Base-by-base conservation (phyloP, 1,140 invertebrate species). In the Hetaerina americana region DNA sequence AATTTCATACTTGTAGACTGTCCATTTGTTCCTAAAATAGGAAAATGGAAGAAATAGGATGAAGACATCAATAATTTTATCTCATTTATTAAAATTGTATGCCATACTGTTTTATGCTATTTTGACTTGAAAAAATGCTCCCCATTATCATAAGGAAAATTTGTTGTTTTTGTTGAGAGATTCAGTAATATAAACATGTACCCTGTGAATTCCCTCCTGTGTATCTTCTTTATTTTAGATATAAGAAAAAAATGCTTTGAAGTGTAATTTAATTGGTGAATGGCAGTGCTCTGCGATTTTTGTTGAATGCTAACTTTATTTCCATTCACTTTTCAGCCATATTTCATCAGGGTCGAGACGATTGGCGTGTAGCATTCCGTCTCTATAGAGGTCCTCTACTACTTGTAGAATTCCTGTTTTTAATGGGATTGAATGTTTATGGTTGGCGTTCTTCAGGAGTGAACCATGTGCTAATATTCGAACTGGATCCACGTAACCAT, bases 391-490 rank as follows among this genome's bases (percentile, higher is more conserved):
- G 94, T 0, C 94, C 96, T 5, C 87, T 99, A 72, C 87, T 99
- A 0, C 84, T 99, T 31, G 92, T 98, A 70, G 86, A 97, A 76
- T 96, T 97, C 79, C 86, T 99, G 74, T 99, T 98, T 79, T 82
- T 99, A 0, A 95, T 99, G 78, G 97, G 97, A 24, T 89, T 99
- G 18, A 99, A 99, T 79, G 96, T 94, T 22, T 98, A 98, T 81
- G 96, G 96, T n/a, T 99, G 97, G 97, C 85, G 96, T 75, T 94
- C 93, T 5, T 97, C 96, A 0, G 97, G 97, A 12, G 97, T 99
- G 5, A 99, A 99, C 85, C 98, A 99, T 81, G 97, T 99, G 0
- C 86, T 99, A 0, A 99, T 99, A 75, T 99, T 99, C 80, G 97
- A 99, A 81, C 83, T 99, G 68, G 96, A 99, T 83, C 98, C 97